A percentile compares a stretch with the other conserved stretches of the same genome.
phyloP scores from a whole-genome alignment of 2,113 vertebrate genomes.

The Otus sunia region DNA sequence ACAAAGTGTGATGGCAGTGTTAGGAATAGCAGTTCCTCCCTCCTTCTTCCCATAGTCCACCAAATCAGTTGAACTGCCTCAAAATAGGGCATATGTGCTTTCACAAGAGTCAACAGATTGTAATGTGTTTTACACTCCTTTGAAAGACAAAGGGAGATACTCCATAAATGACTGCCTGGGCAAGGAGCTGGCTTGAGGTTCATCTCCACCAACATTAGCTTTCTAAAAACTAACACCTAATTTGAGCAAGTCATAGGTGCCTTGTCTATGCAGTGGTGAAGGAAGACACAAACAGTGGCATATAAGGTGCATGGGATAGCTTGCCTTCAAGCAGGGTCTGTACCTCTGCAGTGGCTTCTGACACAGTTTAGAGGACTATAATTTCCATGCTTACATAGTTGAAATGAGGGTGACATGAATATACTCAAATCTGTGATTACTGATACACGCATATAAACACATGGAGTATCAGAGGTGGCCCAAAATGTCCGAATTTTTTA shows the following conservation, averaged over 20 bases:
- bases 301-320: background rate
- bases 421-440: background rate
- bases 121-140: background rate
- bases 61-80: background rate
- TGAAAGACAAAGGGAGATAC: background rate
- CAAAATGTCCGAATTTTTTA: background rate
- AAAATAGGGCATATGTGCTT: background rate
- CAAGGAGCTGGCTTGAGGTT: background rate
- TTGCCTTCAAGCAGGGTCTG: background rate
- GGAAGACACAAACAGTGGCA: background rate
- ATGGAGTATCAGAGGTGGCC: background rate
- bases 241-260: background rate
- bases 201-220: background rate
- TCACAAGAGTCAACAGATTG: background rate
- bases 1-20: background rate
- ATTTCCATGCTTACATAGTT: background rate
- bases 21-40: background rate
- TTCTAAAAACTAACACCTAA: background rate
- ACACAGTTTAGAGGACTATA: background rate
- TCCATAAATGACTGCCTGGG: background rate
- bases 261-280: background rate
- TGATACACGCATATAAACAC: background rate
- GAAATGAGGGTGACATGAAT: background rate
- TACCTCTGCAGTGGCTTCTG: background rate
- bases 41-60: background rate